Evolutionary conservation across 2,113 vertebrate genomes (phyloP), one percentile per base, ranked within the genome.

Genomic region (Ammodytes marinus): DNA sequence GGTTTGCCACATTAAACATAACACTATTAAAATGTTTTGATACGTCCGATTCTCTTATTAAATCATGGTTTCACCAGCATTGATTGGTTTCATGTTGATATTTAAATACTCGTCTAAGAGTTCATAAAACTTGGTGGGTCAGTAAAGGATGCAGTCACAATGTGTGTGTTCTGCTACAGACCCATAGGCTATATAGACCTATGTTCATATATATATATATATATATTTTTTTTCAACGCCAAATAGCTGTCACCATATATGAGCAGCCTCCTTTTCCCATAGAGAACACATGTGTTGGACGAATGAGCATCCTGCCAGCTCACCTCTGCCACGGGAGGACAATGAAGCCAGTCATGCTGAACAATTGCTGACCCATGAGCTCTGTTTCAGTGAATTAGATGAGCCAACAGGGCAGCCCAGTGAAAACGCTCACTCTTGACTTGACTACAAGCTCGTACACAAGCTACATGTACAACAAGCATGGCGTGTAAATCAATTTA

Each of bases 291-390:
- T 81, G 83, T 82, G 68, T 54, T 59, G 49, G 87, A 91, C 91
- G 94, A 91, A 82, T 83, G 84, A 72, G 70, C 78, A 69, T 54
- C 35, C 67, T 47, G 85, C 63, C 84, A 63, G 74, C 80, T 93
- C 90, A 92, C 80, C 84, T 92, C 84, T 90, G 75, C 45, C 45
- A 65, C 81, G 80, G 40, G 50, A 40, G 69, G 77, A 95, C 94
- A 96, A 95, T 88, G 83, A 88, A 88, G 67, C 89, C 93, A 94
- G 71, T 90, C 92, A 94, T 82, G 94, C 92, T 85, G 95, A 95
- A 95, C 82, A 92, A 93, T 64, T 94, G 95, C 95, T 95, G 95
- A 95, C 87, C 91, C 78, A 69, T 75, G 83, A 88, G 82, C 91
- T 94, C 77, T 88, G 74, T 84, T 83, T 82, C 71, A 75, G 73